These are phyloP conservation scores for Collichthys lucidus DNA, from an alignment of 2,113 vertebrate species.

Conservation along the genomic window DNA sequence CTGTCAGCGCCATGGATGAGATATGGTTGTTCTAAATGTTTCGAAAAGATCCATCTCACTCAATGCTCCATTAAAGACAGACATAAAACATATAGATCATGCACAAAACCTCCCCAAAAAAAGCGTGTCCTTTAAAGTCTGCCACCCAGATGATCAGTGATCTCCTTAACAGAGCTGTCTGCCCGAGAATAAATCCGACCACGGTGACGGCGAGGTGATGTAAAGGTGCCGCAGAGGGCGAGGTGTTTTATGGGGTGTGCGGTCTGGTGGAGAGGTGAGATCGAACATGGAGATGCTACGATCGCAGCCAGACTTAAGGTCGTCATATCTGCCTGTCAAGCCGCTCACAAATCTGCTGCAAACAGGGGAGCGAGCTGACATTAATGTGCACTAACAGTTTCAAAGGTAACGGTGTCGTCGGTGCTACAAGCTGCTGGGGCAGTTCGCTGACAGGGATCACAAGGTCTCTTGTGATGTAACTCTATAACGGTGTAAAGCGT, in stretches of 20 bases:
- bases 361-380: constrained; percentile 3
- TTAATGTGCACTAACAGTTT: constrained; percentile 30
- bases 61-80: neutral
- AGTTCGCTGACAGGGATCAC: neutral
- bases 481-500: neutral
- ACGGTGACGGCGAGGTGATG: neutral
- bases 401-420: neutral
- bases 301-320: constrained; percentile 15
- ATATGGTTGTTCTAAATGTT: neutral
- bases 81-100: constrained; percentile 6
- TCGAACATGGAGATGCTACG: neutral
- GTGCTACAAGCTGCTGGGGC: neutral
- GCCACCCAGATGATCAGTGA: constrained; percentile 7
- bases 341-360: constrained; percentile 17
- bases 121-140: constrained; percentile 15
- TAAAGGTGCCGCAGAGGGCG: constrained; percentile 7
- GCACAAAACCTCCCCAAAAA: neutral
- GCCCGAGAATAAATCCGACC: constrained; percentile 19
- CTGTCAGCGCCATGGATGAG: neutral
- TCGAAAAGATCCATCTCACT: neutral
- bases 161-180: constrained; percentile 26
- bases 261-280: constrained; percentile 12
- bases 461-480: neutral
- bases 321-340: constrained; percentile 31
- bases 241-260: constrained; percentile 34